Conservation (phyloP, 2,888 invertebrate species). For the Thereva nobilitata region DNA sequence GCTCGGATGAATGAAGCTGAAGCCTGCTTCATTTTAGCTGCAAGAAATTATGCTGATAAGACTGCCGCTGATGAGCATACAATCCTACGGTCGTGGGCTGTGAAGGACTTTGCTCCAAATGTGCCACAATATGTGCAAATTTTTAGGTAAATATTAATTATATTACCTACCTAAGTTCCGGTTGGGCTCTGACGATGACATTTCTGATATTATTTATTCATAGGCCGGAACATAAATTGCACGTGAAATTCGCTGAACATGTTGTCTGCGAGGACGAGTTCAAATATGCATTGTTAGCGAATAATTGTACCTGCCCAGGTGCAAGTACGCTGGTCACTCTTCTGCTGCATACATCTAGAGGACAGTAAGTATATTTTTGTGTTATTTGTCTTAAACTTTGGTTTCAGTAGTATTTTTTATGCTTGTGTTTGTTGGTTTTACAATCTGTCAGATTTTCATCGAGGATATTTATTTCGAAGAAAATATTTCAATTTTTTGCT, state of each 20-base stretch:
- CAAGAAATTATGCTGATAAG: slow-evolving; percentile 94
- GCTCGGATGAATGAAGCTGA: slow-evolving; percentile 98
- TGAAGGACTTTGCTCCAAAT: slow-evolving; percentile 95
- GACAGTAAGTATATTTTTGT: slow-evolving; percentile 78
- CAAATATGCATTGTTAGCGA: slow-evolving; percentile 95
- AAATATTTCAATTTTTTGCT: too few relatives aligned
- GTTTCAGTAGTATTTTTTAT: too few relatives aligned
- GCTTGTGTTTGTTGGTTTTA: too few relatives aligned
- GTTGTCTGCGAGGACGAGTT: slow-evolving; percentile 99
- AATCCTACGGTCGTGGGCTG: slow-evolving; percentile 91
- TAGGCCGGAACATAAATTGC: slow-evolving; percentile 95
- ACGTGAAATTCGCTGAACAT: slow-evolving; percentile 98
- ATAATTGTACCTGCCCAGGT: slow-evolving; percentile 98
- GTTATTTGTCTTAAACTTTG: too few relatives aligned
- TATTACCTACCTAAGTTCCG: not conserved
- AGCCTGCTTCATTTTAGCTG: slow-evolving; percentile 95
- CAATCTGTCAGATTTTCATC: too few relatives aligned
- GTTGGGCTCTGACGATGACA: not conserved
- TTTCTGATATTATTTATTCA: not conserved
- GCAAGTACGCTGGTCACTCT: slow-evolving; percentile 96
- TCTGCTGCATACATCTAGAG: slow-evolving; percentile 92
- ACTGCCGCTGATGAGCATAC: slow-evolving; percentile 88
- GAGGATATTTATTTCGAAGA: too few relatives aligned
- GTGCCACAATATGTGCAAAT: slow-evolving; percentile 98
- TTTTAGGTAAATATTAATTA: slow-evolving; percentile 63